Conservation (phyloP, 2,797 vertebrate genomes). For the Dermochelys coriacea region DNA sequence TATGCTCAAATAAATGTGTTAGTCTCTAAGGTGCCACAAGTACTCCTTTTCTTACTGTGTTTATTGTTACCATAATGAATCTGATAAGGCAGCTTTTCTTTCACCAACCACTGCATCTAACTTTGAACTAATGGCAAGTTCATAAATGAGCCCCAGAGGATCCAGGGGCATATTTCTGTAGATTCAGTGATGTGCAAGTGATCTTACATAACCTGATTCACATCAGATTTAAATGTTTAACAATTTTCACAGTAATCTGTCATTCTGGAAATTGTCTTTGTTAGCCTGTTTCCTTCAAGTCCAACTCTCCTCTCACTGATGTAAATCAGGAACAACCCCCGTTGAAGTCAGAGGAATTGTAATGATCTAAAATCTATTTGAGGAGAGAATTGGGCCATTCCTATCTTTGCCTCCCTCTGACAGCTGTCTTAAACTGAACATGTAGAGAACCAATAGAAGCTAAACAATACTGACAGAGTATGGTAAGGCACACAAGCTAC, state of each 20-base stretch:
- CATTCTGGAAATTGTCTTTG: not conserved
- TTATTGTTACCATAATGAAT: not conserved
- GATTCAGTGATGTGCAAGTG: not conserved
- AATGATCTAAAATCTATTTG: not conserved
- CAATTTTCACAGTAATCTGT: slow-evolving; percentile 26
- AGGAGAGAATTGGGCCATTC: not conserved
- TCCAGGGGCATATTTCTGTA: not conserved
- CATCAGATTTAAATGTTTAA: slow-evolving; percentile 27
- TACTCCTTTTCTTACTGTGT: too few species aligned
- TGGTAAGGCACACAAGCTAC: not conserved
- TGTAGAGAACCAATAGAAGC: not conserved
- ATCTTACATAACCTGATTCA: slow-evolving; percentile 6
- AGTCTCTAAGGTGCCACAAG: too few species aligned
- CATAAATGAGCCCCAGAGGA: not conserved
- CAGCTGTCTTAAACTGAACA: not conserved
- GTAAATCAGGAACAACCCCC: not conserved
- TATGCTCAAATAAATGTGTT: too few species aligned
- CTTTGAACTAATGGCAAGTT: not conserved
- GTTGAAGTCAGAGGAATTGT: not conserved
- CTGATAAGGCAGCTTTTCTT: not conserved
- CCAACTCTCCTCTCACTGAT: not conserved
- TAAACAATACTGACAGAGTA: not conserved
- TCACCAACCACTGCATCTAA: not conserved
- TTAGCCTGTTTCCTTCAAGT: not conserved
- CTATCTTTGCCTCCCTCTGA: not conserved